A percentile compares a stretch with the other conserved stretches of the same genome.
phyloP scores from a whole-genome alignment of 1,140 invertebrate species.

The Trichonephila clavipes region DNA sequence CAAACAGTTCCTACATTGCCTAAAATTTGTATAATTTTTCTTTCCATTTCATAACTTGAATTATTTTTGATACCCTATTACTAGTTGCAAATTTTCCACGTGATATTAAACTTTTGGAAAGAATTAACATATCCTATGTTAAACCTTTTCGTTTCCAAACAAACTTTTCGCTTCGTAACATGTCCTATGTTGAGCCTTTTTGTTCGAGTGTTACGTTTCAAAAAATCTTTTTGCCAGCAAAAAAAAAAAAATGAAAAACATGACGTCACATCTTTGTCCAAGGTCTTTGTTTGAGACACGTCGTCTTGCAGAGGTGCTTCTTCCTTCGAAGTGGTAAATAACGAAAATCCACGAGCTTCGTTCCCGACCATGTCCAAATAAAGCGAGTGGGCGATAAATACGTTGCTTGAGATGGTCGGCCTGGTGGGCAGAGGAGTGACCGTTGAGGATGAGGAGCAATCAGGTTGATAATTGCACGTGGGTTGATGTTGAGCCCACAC shows the following conservation, averaged over 20 bases:
- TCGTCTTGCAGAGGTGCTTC: neutral
- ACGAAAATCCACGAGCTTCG: neutral
- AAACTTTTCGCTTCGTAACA: too few relatives aligned
- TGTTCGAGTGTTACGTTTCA: neutral
- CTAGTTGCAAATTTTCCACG: too few relatives aligned
- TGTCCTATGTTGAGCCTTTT: too few relatives aligned
- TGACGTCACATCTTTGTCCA: neutral
- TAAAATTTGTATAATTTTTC: too few relatives aligned
- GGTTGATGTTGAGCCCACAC: constrained; percentile 9
- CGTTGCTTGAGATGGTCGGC: neutral
- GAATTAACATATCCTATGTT: too few relatives aligned
- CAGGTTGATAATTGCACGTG: constrained; percentile 8
- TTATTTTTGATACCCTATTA: too few relatives aligned
- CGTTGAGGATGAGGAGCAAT: neutral
- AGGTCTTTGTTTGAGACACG: neutral
- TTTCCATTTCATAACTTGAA: too few relatives aligned
- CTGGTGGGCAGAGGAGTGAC: constrained; percentile 28
- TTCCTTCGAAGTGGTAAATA: neutral
- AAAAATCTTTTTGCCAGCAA: neutral
- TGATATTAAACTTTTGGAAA: too few relatives aligned
- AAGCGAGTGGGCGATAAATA: constrained; percentile 5
- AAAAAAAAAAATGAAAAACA: neutral
- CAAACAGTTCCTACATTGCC: too few relatives aligned
- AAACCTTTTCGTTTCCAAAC: too few relatives aligned
- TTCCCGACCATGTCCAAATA: neutral